Base-by-base conservation (phyloP, 2,797 vertebrate genomes). In the Acipenser ruthenus region DNA sequence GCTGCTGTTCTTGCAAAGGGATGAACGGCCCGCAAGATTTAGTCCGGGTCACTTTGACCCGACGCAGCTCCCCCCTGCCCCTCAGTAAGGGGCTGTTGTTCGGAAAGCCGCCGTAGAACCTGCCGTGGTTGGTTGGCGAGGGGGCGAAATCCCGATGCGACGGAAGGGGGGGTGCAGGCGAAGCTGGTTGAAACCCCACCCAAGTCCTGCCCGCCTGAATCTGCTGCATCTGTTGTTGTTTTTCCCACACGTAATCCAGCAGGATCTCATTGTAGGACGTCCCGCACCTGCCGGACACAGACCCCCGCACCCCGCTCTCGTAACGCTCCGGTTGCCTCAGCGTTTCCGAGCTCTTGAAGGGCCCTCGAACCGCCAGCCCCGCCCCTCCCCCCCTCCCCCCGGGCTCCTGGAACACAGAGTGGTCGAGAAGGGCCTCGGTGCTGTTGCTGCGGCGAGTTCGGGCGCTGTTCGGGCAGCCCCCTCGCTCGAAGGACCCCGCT, bases 391-490 rank as follows among this genome's bases (percentile, higher is more conserved):
- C 48, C 68, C 67, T 11, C 69, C 10, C 60, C 0, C 78, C 83
- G 49, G 77, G 80, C 7, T 84, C 87, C 0, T 86, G 82, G 10
- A 90, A 84, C 51, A 84, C 82, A 1, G 91, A 90, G 49, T 92
- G 83, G 69, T 96, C 94, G 65, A 96, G 87, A 70, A 92, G 77
- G 13, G 94, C 94, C 79, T 96, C 94, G 0, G 94, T 95, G 71
- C 94, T 96, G 83, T 96, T 95, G 74, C 94, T 96, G 69, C 94
- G 93, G 6, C 93, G 82, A 50, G 92, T 93, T 4, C 91, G 87
- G 69, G 92, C 89, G 66, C 86, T 84, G 72, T 92, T 92, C 0
- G 83, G 86, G 64, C 86, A 89, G 72, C 87, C 70, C 15, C 83
- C 69, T 37, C 82, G 83, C 47, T 90, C 85, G 0, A 81, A 69